Evolutionary conservation across 2,797 vertebrate species (phyloP), one percentile per base, ranked within the genome.

Genomic region (Gadopsis marmoratus): DNA sequence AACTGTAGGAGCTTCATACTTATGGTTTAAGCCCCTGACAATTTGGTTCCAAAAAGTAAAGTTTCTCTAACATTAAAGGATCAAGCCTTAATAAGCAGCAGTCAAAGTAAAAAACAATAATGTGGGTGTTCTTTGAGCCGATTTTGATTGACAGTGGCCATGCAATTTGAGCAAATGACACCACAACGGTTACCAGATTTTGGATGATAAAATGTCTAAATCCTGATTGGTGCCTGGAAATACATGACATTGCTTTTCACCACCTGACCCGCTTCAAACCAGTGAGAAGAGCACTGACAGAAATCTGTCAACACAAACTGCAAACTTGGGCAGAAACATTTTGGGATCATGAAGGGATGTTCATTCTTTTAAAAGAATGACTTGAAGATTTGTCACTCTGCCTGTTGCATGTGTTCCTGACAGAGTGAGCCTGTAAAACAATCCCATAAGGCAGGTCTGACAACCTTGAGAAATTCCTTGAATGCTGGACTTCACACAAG

Each of bases 371-470:
- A 26, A 26, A 26, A 59, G 2, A 7, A 45, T 9, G 3, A 37
- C 43, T 29, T 23, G 19, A 21, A 6, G 2, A 39, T 50, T 37
- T 53, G 37, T 31, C 48, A 6, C 26, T 10, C 14, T 39, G 58
- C 4, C 9, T 48, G 33, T 13, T 45, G 2, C 13, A 17, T 58
- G 45, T 17, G 14, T 21, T 41, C n/a, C 31, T 59, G 55, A 29
- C n/a, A 3, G 19, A 26, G 61, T 41, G 48, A 26, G 26, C 26
- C 26, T 26, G 26, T 26, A 9, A 74, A 62, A 62, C 39, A 51
- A 33, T 47, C 4, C 14, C 47, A 33, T 19, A 13, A 35, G n/a
- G n/a, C 66, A 26, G 23, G 26, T 77, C 45, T 81, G 69, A 55
- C 74, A 47, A 31, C 58, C 29, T 71, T 23, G 4, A 61, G 11